These are phyloP conservation scores for Oreochromis grahami DNA, from an alignment of 2,797 vertebrate genomes.

Conservation along the genomic window DNA sequence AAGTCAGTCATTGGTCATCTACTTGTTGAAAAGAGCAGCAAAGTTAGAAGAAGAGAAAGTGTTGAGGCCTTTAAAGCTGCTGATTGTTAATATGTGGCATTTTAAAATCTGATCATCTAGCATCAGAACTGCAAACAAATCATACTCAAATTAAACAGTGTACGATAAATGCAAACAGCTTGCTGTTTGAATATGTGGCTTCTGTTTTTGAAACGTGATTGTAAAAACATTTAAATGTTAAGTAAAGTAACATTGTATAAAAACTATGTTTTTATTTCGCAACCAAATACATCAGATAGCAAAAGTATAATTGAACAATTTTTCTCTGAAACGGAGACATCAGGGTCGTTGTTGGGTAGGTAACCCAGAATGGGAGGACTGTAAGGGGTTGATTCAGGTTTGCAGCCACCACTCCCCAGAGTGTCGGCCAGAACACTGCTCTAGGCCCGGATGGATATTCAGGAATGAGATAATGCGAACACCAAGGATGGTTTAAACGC, in stretches of 20 bases:
- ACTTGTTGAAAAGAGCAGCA: background rate
- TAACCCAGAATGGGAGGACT: no score
- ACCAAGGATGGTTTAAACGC: no score
- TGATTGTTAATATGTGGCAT: background rate
- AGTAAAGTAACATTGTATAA: background rate
- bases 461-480: no score
- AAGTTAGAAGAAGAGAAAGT: rapidly evolving
- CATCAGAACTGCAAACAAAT: background rate
- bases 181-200: background rate
- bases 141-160: background rate
- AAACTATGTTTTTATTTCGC: background rate
- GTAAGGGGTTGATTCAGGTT: no score
- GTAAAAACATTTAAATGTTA: background rate
- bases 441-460: no score
- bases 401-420: no score
- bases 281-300: background rate
- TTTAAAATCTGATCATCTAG: background rate
- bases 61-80: background rate
- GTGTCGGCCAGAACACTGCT: no score
- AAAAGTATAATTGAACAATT: background rate
- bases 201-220: background rate
- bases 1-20: background rate
- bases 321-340: rapidly evolving
- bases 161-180: background rate
- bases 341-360: no score